phyloP scores from a whole-genome alignment of 2,888 invertebrate species.

The Malachius bipustulatus region DNA sequence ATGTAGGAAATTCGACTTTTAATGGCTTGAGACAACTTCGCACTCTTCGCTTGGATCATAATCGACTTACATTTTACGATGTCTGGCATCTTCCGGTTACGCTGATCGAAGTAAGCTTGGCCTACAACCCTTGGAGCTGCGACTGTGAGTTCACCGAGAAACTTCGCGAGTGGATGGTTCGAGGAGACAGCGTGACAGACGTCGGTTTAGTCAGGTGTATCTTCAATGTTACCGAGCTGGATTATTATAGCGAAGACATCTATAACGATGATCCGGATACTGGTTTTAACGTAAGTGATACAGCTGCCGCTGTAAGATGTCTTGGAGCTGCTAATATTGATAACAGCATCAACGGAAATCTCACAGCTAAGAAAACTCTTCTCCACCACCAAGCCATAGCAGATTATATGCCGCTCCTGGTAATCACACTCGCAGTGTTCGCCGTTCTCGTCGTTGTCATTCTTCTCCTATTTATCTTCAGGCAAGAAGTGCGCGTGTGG shows the following conservation, averaged over 20 bases:
- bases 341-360: conserved; percentile 57
- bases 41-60: conserved; percentile 58
- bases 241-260: conserved; percentile 46
- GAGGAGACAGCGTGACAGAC: conserved; percentile 55
- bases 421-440: conserved; percentile 57
- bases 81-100: conserved; percentile 60
- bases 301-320: conserved; percentile 46
- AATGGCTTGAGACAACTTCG: conserved; percentile 50
- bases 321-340: conserved; percentile 54
- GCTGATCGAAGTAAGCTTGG: conserved; percentile 52
- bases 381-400: conserved; percentile 59
- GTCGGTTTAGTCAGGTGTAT: conserved; percentile 53
- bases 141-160: conserved; percentile 68
- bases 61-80: conserved; percentile 54
- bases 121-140: conserved; percentile 71
- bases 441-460: conserved; percentile 54
- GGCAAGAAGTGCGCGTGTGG: conserved; percentile 73
- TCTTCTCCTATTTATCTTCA: conserved; percentile 59
- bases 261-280: conserved; percentile 45
- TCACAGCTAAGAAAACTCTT: conserved; percentile 59
- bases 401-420: conserved; percentile 63
- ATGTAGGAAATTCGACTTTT: conserved; percentile 62
- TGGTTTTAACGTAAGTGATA: conserved; percentile 48
- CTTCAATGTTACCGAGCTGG: conserved; percentile 48
- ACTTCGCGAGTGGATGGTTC: conserved; percentile 64